These are phyloP conservation scores for Cetonia aurata DNA, from an alignment of 2,888 invertebrate species.

Conservation along the genomic window DNA sequence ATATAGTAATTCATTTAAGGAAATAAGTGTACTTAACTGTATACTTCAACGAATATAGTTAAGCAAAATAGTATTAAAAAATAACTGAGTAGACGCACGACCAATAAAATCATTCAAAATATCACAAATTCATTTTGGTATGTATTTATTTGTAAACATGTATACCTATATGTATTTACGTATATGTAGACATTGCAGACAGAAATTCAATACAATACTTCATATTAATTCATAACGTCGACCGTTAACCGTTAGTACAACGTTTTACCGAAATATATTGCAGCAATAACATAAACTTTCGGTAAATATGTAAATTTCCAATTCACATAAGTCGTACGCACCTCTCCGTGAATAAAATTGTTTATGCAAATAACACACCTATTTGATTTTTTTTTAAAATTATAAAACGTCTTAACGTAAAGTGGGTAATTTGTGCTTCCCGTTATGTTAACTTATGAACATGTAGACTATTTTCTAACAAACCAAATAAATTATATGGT, in stretches of 20 bases:
- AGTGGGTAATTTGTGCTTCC: slow-evolving; percentile 16
- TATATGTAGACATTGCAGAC: not conserved
- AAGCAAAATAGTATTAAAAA: too few species aligned
- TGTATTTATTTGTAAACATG: not conserved
- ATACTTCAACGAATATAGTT: too few species aligned
- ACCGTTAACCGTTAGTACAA: not conserved
- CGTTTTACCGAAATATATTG: not conserved
- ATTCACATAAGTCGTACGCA: slow-evolving; percentile 3
- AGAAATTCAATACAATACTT: too few species aligned
- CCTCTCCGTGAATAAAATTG: slow-evolving; percentile 5
- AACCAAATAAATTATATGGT: slow-evolving; percentile 14
- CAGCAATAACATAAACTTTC: slow-evolving; percentile 5
- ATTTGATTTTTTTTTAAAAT: slow-evolving; percentile 17
- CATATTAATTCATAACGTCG: not conserved
- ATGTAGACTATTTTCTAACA: slow-evolving; percentile 2
- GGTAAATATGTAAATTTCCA: slow-evolving; percentile 24
- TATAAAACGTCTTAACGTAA: slow-evolving; percentile 9
- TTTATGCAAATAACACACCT: slow-evolving; percentile 25
- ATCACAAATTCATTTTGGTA: not conserved
- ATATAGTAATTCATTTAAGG: too few species aligned
- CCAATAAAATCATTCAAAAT: not conserved
- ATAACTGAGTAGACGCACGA: too few species aligned
- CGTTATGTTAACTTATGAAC: slow-evolving; percentile 2
- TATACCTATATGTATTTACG: not conserved
- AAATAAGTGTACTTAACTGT: too few species aligned